These are phyloP conservation scores for Onychomys leucogaster DNA, from an alignment of 2,797 vertebrate genomes.

Conservation along the genomic window DNA sequence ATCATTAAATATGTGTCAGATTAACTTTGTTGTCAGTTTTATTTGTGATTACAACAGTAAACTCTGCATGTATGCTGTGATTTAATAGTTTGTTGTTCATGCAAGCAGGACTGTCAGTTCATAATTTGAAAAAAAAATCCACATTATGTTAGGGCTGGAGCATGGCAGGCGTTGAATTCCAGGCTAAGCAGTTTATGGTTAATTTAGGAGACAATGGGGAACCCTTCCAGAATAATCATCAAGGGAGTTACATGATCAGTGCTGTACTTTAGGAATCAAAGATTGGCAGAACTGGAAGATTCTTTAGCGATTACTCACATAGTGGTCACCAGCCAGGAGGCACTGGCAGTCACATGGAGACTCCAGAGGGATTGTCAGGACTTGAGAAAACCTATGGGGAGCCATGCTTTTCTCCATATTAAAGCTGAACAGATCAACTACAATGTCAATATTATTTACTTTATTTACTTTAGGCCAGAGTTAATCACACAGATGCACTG, in stretches of 20 bases:
- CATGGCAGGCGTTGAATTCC: conserved; percentile 80
- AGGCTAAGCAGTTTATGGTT: conserved; percentile 79
- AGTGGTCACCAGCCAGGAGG: conserved; percentile 37
- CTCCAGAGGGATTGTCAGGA: neutral
- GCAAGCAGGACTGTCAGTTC: conserved; percentile 78
- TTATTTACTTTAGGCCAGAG: neutral
- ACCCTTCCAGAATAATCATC: conserved; percentile 77
- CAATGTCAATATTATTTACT: conserved; percentile 54
- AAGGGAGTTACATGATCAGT: conserved; percentile 72
- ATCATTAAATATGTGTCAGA: conserved; percentile 83
- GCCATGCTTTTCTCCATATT: conserved; percentile 13
- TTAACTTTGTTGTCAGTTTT: conserved; percentile 83
- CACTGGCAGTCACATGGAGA: conserved; percentile 35
- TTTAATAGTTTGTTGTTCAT: conserved; percentile 83
- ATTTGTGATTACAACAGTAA: conserved; percentile 82
- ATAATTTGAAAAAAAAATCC: conserved; percentile 57
- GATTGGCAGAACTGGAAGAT: conserved; percentile 64
- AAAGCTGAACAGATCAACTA: conserved; percentile 42
- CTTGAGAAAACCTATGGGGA: conserved; percentile 46
- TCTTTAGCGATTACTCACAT: conserved; percentile 70
- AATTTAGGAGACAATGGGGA: conserved; percentile 82
- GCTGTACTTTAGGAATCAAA: conserved; percentile 76
- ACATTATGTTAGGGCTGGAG: conserved; percentile 71
- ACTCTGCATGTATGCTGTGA: conserved; percentile 79
- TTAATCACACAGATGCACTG: conserved; percentile 32